Evolutionary conservation across 2,797 vertebrate genomes (phyloP).

Genomic region (Falco peregrinus): DNA sequence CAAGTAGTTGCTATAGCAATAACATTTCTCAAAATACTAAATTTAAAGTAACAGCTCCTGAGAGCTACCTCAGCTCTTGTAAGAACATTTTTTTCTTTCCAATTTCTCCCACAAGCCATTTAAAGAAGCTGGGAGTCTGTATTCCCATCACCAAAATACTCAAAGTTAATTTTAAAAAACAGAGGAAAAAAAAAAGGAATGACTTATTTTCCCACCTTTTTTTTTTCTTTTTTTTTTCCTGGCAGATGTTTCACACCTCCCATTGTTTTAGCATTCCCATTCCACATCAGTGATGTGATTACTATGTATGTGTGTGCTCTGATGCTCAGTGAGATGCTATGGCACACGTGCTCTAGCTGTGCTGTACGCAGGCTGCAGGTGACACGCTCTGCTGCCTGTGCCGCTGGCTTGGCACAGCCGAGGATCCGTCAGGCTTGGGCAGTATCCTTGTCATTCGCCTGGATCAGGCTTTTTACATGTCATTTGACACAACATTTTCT

Average conservation of each 20-base stretch:
- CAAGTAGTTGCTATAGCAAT: slow-evolving; percentile 12
- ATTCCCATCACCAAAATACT: not conserved
- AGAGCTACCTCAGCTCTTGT: not conserved
- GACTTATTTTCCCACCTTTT: not conserved
- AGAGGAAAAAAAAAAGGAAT: not conserved
- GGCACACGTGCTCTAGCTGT: not conserved
- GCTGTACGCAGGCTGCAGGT: not conserved
- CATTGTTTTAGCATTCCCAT: not conserved
- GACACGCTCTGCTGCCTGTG: not conserved
- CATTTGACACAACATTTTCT: not conserved
- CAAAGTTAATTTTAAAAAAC: not conserved
- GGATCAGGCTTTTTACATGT: not conserved
- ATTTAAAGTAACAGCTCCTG: not conserved
- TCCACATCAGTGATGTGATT: not conserved
- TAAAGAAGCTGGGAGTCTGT: not conserved
- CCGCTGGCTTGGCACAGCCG: not conserved
- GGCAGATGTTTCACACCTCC: not conserved
- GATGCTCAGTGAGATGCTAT: not conserved
- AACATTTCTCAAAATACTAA: not conserved
- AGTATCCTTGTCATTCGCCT: not conserved
- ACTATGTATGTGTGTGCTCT: not conserved
- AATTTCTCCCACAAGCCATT: not conserved
- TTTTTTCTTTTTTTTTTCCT: not conserved
- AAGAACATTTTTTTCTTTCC: not conserved
- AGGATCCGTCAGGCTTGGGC: not conserved